Evolutionary conservation across 2,113 vertebrate species (phyloP).

Genomic region (Podocnemis expansa): DNA sequence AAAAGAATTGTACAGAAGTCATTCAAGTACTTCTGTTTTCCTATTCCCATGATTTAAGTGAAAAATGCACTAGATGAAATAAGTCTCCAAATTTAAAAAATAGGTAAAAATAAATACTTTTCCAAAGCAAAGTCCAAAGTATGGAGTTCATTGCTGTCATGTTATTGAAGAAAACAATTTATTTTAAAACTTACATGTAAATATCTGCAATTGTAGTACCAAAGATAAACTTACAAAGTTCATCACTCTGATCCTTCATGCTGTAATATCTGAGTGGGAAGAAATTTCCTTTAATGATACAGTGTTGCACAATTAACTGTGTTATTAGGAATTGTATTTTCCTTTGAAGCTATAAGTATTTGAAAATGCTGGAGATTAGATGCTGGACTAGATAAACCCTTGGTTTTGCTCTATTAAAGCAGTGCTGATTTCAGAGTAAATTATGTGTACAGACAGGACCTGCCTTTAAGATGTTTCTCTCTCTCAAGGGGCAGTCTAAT

Average conservation of each 20-base stretch:
- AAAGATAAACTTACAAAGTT: not conserved
- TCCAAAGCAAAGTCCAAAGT: not conserved
- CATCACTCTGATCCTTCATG: accelerated
- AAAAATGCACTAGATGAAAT: not conserved
- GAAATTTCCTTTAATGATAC: not conserved
- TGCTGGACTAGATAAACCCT: not conserved
- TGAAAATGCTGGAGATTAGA: not conserved
- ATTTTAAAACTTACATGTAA: not conserved
- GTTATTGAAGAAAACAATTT: not conserved
- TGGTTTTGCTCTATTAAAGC: not conserved
- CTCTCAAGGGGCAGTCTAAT: not conserved
- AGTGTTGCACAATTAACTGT: not conserved
- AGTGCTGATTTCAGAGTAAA: not conserved
- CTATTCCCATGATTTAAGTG: not conserved
- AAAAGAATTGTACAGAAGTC: not conserved
- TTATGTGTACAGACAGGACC: not conserved
- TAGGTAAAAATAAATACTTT: not conserved
- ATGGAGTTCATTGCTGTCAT: not conserved
- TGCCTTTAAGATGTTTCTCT: not conserved
- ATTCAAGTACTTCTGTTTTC: not conserved
- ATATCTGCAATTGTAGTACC: not conserved
- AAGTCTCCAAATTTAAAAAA: not conserved
- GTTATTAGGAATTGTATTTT: not conserved
- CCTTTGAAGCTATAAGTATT: not conserved
- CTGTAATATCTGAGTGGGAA: not conserved